A percentile compares a stretch with the other conserved stretches of the same genome.
phyloP scores from a whole-genome alignment of 2,113 vertebrate species.

The Tupaia chinensis region DNA sequence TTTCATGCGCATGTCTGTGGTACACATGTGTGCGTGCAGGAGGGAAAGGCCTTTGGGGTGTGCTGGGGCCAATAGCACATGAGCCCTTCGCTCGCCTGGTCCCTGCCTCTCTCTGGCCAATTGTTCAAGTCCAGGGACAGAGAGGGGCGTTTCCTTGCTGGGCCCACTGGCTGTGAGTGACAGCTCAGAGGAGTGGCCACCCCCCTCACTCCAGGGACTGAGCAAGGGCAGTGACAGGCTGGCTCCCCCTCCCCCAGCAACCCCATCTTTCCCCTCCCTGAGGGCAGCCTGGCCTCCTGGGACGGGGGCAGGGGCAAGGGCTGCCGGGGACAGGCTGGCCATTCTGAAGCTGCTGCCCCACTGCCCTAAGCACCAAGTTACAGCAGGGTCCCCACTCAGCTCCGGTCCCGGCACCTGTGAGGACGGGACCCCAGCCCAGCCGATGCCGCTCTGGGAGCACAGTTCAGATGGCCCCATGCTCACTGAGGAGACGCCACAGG shows the following conservation, averaged over 20 bases:
- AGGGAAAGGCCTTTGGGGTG: neutral
- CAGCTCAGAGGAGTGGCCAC: neutral
- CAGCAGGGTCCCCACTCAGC: neutral
- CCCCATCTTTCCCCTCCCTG: constrained; percentile 17
- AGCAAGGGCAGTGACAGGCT: constrained; percentile 45
- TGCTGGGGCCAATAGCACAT: constrained; percentile 68
- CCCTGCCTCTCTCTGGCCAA: constrained; percentile 64
- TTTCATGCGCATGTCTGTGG: neutral
- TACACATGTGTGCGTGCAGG: fast-evolving
- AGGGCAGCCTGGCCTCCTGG: neutral
- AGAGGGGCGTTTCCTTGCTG: constrained; percentile 74
- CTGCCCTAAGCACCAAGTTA: too few species aligned
- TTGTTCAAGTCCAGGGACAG: constrained; percentile 81
- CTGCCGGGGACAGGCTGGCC: fast-evolving
- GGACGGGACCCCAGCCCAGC: neutral
- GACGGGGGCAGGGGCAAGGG: neutral
- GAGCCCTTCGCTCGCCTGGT: constrained; percentile 74
- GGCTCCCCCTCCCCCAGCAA: neutral
- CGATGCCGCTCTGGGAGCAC: too few species aligned
- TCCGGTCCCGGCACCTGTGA: neutral
- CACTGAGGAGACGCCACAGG: too few species aligned
- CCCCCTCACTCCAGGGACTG: neutral
- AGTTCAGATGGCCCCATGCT: neutral
- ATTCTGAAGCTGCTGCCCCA: neutral
- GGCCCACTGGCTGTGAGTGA: constrained; percentile 72